These are phyloP conservation scores for Passerina amoena DNA, from an alignment of 2,113 vertebrate species.

Conservation along the genomic window DNA sequence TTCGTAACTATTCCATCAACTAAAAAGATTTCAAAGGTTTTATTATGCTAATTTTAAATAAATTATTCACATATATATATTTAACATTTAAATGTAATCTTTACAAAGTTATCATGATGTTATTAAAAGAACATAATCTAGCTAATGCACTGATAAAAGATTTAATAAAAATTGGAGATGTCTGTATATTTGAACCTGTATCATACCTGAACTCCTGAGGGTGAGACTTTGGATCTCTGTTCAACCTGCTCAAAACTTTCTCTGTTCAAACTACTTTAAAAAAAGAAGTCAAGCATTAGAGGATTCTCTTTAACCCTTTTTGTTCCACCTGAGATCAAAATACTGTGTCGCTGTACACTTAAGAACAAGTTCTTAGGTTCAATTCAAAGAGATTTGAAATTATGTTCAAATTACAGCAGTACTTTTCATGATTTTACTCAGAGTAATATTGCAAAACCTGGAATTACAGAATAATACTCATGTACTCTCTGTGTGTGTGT, in stretches of 20 bases:
- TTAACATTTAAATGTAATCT: constrained; percentile 23
- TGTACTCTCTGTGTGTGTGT: too few species aligned
- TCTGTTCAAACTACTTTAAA: neutral
- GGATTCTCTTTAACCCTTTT: neutral
- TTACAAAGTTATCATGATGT: neutral
- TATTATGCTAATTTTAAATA: neutral
- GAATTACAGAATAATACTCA: neutral
- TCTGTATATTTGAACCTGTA: neutral
- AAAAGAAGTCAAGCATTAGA: neutral
- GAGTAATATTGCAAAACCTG: neutral
- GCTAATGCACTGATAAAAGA: neutral
- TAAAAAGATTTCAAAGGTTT: neutral
- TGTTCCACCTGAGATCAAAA: neutral
- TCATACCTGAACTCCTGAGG: neutral
- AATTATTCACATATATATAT: neutral
- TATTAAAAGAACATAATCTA: neutral
- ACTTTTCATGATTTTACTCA: neutral
- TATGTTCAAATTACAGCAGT: neutral
- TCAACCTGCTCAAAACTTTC: neutral
- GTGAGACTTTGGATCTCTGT: neutral
- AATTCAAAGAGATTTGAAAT: neutral
- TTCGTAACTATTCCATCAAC: neutral
- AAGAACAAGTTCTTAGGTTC: neutral
- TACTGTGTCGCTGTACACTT: neutral
- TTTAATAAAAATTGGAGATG: neutral